Conservation (phyloP, 2,113 vertebrate species). For the Solea solea region DNA sequence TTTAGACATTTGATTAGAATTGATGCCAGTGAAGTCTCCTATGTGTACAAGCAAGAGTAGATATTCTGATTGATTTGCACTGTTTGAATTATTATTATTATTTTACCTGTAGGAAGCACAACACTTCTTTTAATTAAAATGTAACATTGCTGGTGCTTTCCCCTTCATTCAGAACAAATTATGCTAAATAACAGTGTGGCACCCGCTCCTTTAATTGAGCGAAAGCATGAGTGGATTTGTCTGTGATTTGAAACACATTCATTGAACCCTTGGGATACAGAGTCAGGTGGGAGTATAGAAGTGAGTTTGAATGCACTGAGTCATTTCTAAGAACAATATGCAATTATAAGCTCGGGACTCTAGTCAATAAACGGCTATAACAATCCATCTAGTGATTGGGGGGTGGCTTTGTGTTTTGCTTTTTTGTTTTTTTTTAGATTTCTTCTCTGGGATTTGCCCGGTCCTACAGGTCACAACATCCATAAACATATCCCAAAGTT, state of each 20-base stretch:
- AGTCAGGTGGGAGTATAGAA: no score
- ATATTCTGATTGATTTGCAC: constrained; percentile 49
- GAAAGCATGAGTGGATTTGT: background rate
- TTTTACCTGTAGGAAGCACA: constrained; percentile 32
- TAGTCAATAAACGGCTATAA: no score
- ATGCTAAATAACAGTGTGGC: constrained; percentile 10
- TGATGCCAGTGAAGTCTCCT: constrained; percentile 52
- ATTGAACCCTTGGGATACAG: no score
- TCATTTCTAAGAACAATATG: background rate
- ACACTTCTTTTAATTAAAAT: constrained; percentile 69
- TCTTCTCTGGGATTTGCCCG: background rate
- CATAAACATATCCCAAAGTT: background rate
- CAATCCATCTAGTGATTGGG: no score
- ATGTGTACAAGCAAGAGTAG: constrained; percentile 44
- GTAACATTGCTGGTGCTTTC: constrained; percentile 56
- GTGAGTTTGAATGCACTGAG: background rate
- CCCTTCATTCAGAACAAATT: constrained; percentile 57
- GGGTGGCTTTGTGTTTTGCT: background rate
- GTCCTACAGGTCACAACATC: constrained; percentile 19
- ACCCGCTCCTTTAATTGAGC: constrained; percentile 30
- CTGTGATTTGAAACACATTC: no score
- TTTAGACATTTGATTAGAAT: constrained; percentile 66
- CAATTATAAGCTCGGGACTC: constrained; percentile 3
- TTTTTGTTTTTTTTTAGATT: background rate
- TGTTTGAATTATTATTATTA: background rate